These are phyloP conservation scores for Hoplodrina blanda DNA, from an alignment of 2,888 invertebrate species.

Conservation along the genomic window DNA sequence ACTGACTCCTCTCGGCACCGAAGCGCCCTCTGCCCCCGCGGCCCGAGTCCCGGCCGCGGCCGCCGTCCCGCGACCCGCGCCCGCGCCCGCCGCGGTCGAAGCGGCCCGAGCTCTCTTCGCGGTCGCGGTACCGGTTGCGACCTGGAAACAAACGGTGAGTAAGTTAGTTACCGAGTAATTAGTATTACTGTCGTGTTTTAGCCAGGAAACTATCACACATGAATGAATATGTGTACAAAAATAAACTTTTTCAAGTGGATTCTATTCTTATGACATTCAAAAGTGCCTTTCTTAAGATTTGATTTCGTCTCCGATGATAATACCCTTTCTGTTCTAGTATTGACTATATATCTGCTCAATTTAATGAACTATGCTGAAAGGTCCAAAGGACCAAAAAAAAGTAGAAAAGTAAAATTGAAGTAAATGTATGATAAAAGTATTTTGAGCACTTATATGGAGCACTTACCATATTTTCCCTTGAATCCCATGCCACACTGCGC, in stretches of 20 bases:
- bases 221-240: neutral
- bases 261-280: no score
- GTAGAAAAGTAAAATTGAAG: no score
- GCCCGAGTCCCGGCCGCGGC: slow-evolving; percentile 44
- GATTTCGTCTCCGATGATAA: no score
- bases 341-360: no score
- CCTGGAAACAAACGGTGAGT: slow-evolving; percentile 64
- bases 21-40: slow-evolving; percentile 55
- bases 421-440: neutral
- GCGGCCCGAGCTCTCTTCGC: slow-evolving; percentile 81
- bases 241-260: no score
- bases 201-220: neutral
- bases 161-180: no score
- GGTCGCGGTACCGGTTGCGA: slow-evolving; percentile 84
- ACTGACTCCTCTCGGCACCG: slow-evolving; percentile 67
- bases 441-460: no score
- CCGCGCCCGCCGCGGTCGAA: slow-evolving; percentile 56
- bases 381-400: neutral
- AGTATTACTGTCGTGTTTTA: no score
- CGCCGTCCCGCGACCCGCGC: slow-evolving; percentile 29
- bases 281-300: no score
- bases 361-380: neutral
- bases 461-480: slow-evolving; percentile 85
- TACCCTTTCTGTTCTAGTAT: no score
- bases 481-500: slow-evolving; percentile 91